Conservation (phyloP, 2,888 invertebrate genomes). For the Alsophila aescularia region DNA sequence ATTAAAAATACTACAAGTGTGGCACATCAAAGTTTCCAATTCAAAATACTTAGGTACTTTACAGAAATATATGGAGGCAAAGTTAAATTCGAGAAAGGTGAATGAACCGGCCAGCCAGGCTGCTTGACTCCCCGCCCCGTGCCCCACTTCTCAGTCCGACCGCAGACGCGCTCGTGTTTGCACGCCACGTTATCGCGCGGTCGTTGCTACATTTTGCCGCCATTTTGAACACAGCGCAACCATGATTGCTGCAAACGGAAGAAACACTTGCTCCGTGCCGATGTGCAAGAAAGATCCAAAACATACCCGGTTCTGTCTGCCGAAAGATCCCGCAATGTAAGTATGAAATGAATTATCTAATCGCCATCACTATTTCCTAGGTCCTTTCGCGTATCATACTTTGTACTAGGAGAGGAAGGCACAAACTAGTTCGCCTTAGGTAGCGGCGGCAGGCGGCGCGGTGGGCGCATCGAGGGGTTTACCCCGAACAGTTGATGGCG, state of each 20-base stretch:
- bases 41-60: no score
- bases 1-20: no score
- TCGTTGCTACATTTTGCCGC: background rate
- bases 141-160: constrained; percentile 9
- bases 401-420: no score
- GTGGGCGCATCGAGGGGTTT: no score
- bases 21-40: no score
- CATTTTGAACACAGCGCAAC: constrained; percentile 3
- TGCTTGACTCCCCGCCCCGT: background rate
- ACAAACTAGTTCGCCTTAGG: no score
- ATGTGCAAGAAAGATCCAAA: background rate
- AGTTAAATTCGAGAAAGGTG: no score
- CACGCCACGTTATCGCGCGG: background rate
- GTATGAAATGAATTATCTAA: background rate
- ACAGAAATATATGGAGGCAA: no score
- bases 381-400: no score
- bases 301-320: background rate
- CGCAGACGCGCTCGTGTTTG: background rate
- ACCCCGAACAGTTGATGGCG: no score
- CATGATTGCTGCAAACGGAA: background rate
- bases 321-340: background rate
- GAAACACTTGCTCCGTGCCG: constrained; percentile 3
- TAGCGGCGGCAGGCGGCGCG: no score
- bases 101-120: background rate
- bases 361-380: no score